Base-by-base conservation (phyloP, 2,113 vertebrate genomes). In the Holacanthus passer region DNA sequence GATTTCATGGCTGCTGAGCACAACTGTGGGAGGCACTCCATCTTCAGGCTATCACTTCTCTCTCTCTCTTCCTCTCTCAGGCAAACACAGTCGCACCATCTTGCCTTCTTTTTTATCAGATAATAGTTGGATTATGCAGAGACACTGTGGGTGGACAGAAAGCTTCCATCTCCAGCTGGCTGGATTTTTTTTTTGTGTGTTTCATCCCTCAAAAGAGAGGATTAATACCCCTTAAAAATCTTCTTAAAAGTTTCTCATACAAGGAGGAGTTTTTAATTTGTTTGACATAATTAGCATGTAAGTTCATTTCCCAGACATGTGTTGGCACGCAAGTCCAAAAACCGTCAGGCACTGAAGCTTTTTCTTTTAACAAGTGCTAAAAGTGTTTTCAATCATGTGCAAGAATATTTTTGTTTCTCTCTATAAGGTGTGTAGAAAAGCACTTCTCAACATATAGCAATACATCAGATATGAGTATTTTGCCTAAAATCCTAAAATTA, bases 1-100 rank as follows among this genome's bases (percentile, higher is more conserved):
- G 41, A 50, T 62, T 68, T 65, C 29, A 69, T 68, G 72, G 71
- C 59, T 69, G 17, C 63, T 47, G 68, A 77, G 68, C 56, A 73
- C 62, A 82, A 63, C 68, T 39, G 39, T 88, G 80, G 75, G 85
- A 88, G 87, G 83, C 64, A 64, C 73, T 89, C 53, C 66, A 79
- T 75, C 65, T 83, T 75, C 80, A 73, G 58, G 79, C 66, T 82
- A 82, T 76, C 65, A 69, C 29, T 55, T 73, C 29, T 56, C 50
- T 72, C 53, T 68, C 43, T 68, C 39, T 41, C 39, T 41, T 22
- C 29, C 70, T 29, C 79, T 82, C 68, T 68, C 70, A 64, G 71
- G 45, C 53, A 63, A 75, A 85, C 60, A 50, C 58, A 47, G 20
- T 59, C 10, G 0, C 20, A 67, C 50, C 32, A 53, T 67, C 41